Percentiles rank a stretch among this genome's conserved stretches.
Evolutionary conservation across 2,888 invertebrate species (phyloP).

Genomic region (Notodonta ziczac): DNA sequence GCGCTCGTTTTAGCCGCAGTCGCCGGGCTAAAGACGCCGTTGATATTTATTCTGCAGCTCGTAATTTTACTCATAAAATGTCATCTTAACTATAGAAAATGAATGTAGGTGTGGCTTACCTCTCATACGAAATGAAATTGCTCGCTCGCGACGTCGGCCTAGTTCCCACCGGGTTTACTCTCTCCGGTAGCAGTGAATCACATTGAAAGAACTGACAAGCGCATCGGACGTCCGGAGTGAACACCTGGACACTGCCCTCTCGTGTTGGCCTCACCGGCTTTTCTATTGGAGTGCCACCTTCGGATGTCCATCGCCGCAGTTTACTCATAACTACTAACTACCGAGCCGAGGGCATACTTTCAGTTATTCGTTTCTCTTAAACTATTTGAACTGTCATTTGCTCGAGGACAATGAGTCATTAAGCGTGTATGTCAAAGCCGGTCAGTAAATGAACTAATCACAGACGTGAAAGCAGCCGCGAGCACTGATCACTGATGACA

Average conservation of each 20-base stretch:
- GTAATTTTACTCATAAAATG: constrained; percentile 66
- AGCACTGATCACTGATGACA: constrained; percentile 81
- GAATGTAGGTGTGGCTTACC: constrained; percentile 63
- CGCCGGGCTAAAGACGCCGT: constrained; percentile 68
- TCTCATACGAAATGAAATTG: constrained; percentile 70
- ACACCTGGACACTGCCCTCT: constrained; percentile 88
- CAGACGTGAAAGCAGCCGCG: constrained; percentile 78
- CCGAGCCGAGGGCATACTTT: constrained; percentile 60
- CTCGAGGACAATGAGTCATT: constrained; percentile 59
- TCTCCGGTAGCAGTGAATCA: constrained; percentile 91
- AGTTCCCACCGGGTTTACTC: constrained; percentile 88
- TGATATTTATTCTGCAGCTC: constrained; percentile 63
- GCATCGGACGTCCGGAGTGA: constrained; percentile 92
- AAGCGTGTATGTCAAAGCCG: constrained; percentile 67
- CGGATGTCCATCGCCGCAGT: constrained; percentile 87
- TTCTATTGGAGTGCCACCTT: constrained; percentile 86
- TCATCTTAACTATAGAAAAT: constrained; percentile 54
- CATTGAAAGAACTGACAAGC: constrained; percentile 94
- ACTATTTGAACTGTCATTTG: constrained; percentile 50
- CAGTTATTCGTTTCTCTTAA: constrained; percentile 44
- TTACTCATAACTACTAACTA: constrained; percentile 75
- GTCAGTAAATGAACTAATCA: constrained; percentile 77
- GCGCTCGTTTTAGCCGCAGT: constrained; percentile 82
- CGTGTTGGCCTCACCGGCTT: constrained; percentile 88
- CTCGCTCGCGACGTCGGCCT: constrained; percentile 87